Base-by-base conservation (phyloP, 1,140 invertebrate species). In the Ruditapes philippinarum region DNA sequence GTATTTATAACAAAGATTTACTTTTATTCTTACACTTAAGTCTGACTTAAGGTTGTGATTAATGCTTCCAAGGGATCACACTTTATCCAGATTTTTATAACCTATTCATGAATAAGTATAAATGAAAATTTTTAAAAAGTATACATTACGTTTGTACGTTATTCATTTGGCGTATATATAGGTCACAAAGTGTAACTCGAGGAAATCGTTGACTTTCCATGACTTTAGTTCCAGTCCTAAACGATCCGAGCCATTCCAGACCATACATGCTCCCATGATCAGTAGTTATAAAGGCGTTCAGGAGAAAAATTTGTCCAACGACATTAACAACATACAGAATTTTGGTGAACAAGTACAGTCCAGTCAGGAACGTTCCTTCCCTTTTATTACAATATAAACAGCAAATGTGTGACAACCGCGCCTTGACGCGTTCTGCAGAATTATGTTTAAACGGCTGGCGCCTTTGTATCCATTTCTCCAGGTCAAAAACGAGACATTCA, bases 131-230 rank as follows among this genome's bases (percentile, higher is more conserved):
- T n/a, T n/a, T n/a, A n/a, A n/a, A n/a, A n/a, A n/a, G n/a, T n/a
- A 57, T 4, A 57, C 19, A 62, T 95, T 33, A 95, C 0, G 91
- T 76, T 54, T 95, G 95, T 91, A 93, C 36, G 82, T 94, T 94
- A 25, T 91, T 57, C 36, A 96, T 91, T 25, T 96, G 96, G 31
- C 96, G 95, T 22, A 96, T 95, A 74, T 96, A 91, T 91, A 96
- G 96, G 86, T 96, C 96, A 91, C 96, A 96, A 81, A 96, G 92
- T 0, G 96, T 96, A 12, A 96, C 95, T 19, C 96, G 92, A 12
- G 96, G 96, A 92, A 96, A 96, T 28, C 95, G 89, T 89, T 91
- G 94, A 82, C 93, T 94, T 57, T 93, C 93, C 79, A 89, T 94
- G 95, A 95, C 96, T 57, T 95, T 93, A 12, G 93, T 89, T 9